Conservation (phyloP, 2,113 vertebrate species). For the Rousettus leschenaultii region DNA sequence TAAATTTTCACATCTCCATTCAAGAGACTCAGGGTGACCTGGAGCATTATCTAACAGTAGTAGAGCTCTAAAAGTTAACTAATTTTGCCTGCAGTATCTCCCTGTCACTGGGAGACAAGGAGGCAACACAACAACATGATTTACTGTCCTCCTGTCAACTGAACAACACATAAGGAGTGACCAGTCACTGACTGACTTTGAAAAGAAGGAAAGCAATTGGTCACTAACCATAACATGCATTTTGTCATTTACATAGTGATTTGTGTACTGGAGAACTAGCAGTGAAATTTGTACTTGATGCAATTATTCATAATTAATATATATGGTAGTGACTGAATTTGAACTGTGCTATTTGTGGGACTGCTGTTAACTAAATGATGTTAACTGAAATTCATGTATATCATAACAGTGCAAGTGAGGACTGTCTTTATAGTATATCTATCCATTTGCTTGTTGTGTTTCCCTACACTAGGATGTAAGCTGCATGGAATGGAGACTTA, state of each 20-base stretch:
- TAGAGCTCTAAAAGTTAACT: background rate
- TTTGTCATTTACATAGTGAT: background rate
- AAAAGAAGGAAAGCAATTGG: background rate
- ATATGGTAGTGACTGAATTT: background rate
- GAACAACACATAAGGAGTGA: background rate
- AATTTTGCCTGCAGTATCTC: background rate
- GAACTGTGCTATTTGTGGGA: background rate
- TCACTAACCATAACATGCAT: background rate
- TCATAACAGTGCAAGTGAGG: background rate
- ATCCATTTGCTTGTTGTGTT: background rate
- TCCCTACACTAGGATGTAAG: background rate
- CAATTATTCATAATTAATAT: conserved; percentile 7
- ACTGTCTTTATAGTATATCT: background rate
- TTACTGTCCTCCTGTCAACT: background rate
- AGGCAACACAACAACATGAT: background rate
- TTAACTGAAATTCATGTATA: background rate
- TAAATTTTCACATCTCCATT: background rate
- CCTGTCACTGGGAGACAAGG: background rate
- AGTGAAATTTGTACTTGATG: background rate
- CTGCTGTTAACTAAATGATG: background rate
- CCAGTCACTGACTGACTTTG: background rate
- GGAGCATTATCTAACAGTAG: background rate
- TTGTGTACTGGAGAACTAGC: background rate
- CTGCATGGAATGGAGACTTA: background rate
- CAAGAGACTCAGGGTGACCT: background rate